Conservation (phyloP, 1,140 invertebrate genomes). For the Drepana arcuata region DNA sequence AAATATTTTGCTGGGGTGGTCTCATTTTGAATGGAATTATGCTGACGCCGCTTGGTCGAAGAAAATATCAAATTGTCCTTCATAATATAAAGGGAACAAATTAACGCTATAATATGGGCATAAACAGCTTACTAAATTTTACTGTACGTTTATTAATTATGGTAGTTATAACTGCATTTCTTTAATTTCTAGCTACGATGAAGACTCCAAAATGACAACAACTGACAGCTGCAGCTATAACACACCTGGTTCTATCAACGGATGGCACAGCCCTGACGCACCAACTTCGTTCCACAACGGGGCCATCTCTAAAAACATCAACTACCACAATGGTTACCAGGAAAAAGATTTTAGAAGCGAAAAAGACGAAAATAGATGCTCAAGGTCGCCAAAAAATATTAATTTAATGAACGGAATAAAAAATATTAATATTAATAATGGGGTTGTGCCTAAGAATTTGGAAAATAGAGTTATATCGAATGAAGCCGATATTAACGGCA, state of each 20-base stretch:
- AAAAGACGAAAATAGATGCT: conserved; percentile 40
- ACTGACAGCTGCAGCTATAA: conserved; percentile 66
- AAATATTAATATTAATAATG: conserved; percentile 60
- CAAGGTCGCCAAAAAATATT: conserved; percentile 57
- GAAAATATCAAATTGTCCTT: too few relatives aligned
- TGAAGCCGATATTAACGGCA: conserved; percentile 48
- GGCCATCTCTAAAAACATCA: conserved; percentile 54
- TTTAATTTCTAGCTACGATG: conserved; percentile 64
- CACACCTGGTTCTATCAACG: conserved; percentile 65
- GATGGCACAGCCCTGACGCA: conserved; percentile 66
- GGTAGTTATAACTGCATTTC: too few relatives aligned
- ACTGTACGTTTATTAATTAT: too few relatives aligned
- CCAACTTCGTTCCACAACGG: conserved; percentile 51
- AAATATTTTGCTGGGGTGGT: too few relatives aligned
- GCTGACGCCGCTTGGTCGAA: too few relatives aligned
- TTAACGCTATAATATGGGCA: too few relatives aligned
- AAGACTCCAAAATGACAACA: conserved; percentile 70
- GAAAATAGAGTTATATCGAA: conserved; percentile 48
- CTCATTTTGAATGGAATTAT: too few relatives aligned
- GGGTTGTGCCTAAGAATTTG: conserved; percentile 47
- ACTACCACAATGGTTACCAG: conserved; percentile 50
- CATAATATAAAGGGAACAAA: too few relatives aligned
- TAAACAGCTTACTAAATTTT: too few relatives aligned
- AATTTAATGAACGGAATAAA: conserved; percentile 57
- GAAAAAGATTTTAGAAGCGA: conserved; percentile 36